These are phyloP conservation scores for Zaprionus lachaisei DNA, from an alignment of 1,140 invertebrate genomes.

Conservation along the genomic window DNA sequence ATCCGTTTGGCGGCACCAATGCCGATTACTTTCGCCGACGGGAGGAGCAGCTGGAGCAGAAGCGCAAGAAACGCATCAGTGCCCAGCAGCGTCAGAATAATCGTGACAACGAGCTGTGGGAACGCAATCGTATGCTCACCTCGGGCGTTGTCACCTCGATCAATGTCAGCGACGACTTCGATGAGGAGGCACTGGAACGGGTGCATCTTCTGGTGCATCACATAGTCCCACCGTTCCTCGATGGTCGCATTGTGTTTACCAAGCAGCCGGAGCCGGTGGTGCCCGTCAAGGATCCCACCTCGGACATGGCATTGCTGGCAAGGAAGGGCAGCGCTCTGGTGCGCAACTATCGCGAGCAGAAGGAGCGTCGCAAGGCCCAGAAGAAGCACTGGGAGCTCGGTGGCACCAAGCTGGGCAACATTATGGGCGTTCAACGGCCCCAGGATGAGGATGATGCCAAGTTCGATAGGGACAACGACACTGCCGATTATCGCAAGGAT, in stretches of 20 bases:
- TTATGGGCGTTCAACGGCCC: slow-evolving; percentile 96
- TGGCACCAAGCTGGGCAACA: slow-evolving; percentile 98
- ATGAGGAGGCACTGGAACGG: slow-evolving; percentile 95
- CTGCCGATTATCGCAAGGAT: slow-evolving; percentile 91
- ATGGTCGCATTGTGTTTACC: slow-evolving; percentile 99
- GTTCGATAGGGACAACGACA: slow-evolving; percentile 87
- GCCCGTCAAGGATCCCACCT: slow-evolving; percentile 95
- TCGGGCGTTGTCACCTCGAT: slow-evolving; percentile 97
- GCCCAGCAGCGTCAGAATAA: slow-evolving; percentile 97
- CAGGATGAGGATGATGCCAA: slow-evolving; percentile 90
- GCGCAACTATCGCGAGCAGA: slow-evolving; percentile 96
- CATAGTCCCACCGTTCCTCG: slow-evolving; percentile 99
- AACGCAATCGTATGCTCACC: slow-evolving; percentile 98
- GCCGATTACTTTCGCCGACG: slow-evolving; percentile 95
- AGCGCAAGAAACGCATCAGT: slow-evolving; percentile 95
- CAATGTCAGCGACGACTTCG: slow-evolving; percentile 96
- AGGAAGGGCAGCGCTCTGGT: slow-evolving; percentile 98
- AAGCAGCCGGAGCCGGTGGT: slow-evolving; percentile 99
- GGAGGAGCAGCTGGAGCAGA: slow-evolving; percentile 95
- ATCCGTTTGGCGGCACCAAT: slow-evolving; percentile 95
- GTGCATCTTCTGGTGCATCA: slow-evolving; percentile 99
- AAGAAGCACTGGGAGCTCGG: slow-evolving; percentile 99
- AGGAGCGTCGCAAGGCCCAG: slow-evolving; percentile 97
- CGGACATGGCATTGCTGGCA: slow-evolving; percentile 98
- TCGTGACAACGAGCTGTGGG: slow-evolving; percentile 99